Conservation (phyloP, 2,113 vertebrate genomes). For the Boleophthalmus pectinirostris region DNA sequence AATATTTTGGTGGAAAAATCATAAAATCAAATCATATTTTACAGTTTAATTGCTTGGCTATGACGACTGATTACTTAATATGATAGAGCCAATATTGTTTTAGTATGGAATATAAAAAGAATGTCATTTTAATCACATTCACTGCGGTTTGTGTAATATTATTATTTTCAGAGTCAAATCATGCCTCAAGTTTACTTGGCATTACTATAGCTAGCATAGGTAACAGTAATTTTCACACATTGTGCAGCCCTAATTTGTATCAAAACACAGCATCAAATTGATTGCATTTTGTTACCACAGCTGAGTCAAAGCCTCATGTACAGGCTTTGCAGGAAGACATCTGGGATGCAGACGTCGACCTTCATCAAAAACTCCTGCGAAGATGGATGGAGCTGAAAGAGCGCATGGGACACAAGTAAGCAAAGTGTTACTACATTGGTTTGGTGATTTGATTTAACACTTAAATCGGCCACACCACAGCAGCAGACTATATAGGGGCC, state of each 20-base stretch:
- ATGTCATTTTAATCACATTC: not conserved
- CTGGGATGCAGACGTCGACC: conserved; percentile 93
- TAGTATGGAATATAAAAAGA: not conserved
- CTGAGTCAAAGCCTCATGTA: conserved; percentile 85
- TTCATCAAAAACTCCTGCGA: conserved; percentile 88
- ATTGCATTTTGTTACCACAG: conserved; percentile 59
- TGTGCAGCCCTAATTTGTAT: not conserved
- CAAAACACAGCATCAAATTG: not conserved
- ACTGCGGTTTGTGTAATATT: not conserved
- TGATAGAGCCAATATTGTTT: not conserved
- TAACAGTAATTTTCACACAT: not conserved
- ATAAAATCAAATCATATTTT: no score
- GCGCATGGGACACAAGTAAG: conserved; percentile 83
- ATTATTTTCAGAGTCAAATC: not conserved
- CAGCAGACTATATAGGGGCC: not conserved
- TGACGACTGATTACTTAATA: no score
- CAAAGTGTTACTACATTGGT: no score
- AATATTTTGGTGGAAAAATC: no score
- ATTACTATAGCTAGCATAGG: not conserved
- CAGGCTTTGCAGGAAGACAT: conserved; percentile 87
- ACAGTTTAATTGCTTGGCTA: no score
- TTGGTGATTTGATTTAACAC: not conserved
- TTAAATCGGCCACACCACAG: not conserved
- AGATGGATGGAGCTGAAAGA: conserved; percentile 89
- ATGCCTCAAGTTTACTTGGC: not conserved